Evolutionary conservation across 2,113 vertebrate species (phyloP), one percentile per base, ranked within the genome.

Genomic region (Rana temporaria): DNA sequence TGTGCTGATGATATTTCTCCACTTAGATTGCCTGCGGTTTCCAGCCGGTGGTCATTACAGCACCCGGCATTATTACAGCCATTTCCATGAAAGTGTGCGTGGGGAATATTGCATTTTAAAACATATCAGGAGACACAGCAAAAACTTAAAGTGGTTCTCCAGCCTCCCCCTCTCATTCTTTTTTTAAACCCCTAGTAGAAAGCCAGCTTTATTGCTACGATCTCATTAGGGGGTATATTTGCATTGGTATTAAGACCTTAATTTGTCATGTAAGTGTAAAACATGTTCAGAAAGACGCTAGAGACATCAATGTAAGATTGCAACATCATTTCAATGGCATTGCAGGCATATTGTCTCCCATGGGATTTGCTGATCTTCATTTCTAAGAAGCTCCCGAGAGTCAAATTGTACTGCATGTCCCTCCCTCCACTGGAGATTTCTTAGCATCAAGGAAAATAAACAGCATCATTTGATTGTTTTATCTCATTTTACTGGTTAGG

Each of bases 191-290:
- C n/a, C n/a, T n/a, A 48, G 34, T 18, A 15, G 9, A 42, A 38
- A 38, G 7, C 32, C 15, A 6, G 19, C 48, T 63, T 63, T 69
- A 11, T 17, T 53, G 57, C 38, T 22, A 4, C 22, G 22, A 60
- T 34, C 30, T n/a, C 4, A 62, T 62, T 42, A 75, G 42, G 38
- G 32, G 30, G 0, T 19, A 79, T 66, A 65, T 15, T 56, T 66
- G 26, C 19, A 8, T 20, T 67, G 22, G 38, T 22, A n/a, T 53
- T 66, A 53, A 78, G 16, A 32, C 68, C 48, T 20, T 79, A 79
- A 68, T 69, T 69, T 79, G 26, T 79, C 63, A 57, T 2, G 64
- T 79, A 57, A 38, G 26, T 38, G 24, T 34, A 79, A 79, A 79
- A 14, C 48, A 66, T 1, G 11, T 68, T 68, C 16, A 53, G 8